Evolutionary conservation across 2,888 invertebrate species (phyloP).

Genomic region (Hypolimnas misippus): DNA sequence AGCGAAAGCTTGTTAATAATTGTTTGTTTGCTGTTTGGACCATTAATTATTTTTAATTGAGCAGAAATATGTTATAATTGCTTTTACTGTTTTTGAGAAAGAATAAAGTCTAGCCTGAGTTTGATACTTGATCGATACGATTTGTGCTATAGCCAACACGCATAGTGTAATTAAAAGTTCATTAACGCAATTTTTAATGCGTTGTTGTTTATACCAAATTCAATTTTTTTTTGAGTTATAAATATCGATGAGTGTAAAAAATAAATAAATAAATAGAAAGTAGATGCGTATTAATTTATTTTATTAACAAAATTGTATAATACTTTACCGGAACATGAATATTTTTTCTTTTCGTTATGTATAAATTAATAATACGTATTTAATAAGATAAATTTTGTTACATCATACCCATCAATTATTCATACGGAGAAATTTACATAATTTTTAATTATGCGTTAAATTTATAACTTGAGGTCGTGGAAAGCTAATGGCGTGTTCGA

Average conservation of each 20-base stretch:
- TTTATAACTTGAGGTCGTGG: slow-evolving; percentile 11
- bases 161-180: not conserved
- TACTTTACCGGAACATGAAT: not conserved
- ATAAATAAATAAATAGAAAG: too few species aligned
- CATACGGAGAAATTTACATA: slow-evolving; percentile 14
- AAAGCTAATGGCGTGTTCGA: slow-evolving; percentile 2
- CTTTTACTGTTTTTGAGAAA: not conserved
- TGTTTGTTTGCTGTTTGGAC: slow-evolving; percentile 11
- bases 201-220: too few species aligned
- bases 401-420: slow-evolving; percentile 13
- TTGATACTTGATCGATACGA: not conserved
- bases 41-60: slow-evolving; percentile 14
- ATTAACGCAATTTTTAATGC: not conserved
- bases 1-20: slow-evolving; percentile 36
- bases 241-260: too few species aligned
- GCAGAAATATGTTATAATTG: slow-evolving; percentile 3
- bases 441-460: slow-evolving; percentile 24
- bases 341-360: not conserved
- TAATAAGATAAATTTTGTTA: not conserved
- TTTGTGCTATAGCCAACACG: not conserved
- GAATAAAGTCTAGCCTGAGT: not conserved
- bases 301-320: too few species aligned
- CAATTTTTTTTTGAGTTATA: too few species aligned
- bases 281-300: too few species aligned
- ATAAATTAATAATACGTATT: slow-evolving; percentile 6